Conservation (phyloP, 2,113 vertebrate species). For the Aptenodytes patagonicus region DNA sequence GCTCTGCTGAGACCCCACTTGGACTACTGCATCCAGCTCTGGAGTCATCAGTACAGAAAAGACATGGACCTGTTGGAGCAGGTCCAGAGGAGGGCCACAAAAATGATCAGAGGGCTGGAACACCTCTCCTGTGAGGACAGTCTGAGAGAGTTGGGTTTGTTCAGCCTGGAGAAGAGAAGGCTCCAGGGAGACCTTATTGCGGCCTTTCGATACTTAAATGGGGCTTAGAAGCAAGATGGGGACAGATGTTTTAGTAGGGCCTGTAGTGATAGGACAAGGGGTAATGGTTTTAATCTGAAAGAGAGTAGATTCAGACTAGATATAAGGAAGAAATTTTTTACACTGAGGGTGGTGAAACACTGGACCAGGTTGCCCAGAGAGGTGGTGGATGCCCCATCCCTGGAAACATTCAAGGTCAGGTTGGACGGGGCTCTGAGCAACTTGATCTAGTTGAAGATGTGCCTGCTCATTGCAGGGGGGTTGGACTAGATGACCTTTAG, state of each 20-base stretch:
- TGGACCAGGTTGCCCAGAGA: neutral
- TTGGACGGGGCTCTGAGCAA: neutral
- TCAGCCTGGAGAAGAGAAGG: neutral
- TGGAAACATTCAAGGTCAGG: neutral
- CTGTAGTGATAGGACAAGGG: neutral
- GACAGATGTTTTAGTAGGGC: neutral
- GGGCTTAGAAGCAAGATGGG: neutral
- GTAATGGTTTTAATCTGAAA: neutral
- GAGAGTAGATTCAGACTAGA: neutral
- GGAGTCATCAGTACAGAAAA: neutral
- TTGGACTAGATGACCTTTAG: neutral
- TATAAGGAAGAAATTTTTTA: neutral
- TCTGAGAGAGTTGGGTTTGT: fast-evolving
- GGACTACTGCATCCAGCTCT: neutral
- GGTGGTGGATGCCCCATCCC: neutral
- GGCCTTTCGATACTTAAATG: neutral
- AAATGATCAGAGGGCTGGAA: neutral
- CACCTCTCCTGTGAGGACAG: neutral
- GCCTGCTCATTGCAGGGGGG: neutral
- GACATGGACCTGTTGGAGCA: neutral
- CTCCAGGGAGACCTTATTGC: fast-evolving
- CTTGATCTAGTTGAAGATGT: neutral
- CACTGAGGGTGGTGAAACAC: neutral
- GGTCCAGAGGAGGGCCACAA: neutral
- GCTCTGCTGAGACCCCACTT: neutral